Evolutionary conservation across 2,113 vertebrate genomes (phyloP).

Genomic region (Thunnus thynnus): DNA sequence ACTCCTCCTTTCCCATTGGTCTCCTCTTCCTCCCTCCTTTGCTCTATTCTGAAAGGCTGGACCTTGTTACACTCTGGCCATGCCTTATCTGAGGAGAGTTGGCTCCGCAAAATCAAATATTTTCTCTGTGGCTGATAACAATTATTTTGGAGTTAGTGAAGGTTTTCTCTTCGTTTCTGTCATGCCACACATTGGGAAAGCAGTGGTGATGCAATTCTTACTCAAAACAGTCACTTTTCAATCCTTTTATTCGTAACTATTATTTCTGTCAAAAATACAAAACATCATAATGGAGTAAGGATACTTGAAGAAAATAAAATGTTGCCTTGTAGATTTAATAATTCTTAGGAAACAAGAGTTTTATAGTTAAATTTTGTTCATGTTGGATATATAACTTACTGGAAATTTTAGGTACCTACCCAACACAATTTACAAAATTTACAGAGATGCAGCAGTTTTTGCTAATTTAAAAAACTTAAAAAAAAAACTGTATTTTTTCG

Average conservation of each 20-base stretch:
- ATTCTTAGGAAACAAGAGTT: too few species aligned
- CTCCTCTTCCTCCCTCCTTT: conserved; percentile 16
- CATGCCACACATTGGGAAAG: conserved; percentile 6
- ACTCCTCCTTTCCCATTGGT: conserved; percentile 23
- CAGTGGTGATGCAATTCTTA: background rate
- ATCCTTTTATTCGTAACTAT: too few species aligned
- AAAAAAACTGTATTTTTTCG: too few species aligned
- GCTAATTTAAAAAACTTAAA: too few species aligned
- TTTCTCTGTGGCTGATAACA: conserved; percentile 49
- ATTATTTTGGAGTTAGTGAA: background rate
- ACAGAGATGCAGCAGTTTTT: too few species aligned
- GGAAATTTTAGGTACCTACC: too few species aligned
- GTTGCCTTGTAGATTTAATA: too few species aligned
- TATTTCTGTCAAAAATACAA: background rate
- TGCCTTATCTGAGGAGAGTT: conserved; percentile 45
- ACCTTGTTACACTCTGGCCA: conserved; percentile 14
- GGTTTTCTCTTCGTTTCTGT: background rate
- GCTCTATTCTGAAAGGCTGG: conserved; percentile 3
- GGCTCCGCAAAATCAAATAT: conserved; percentile 51
- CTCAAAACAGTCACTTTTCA: background rate
- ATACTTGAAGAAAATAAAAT: too few species aligned
- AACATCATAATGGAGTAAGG: background rate
- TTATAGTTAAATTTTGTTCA: too few species aligned
- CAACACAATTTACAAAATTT: too few species aligned
- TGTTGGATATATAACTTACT: too few species aligned